Base-by-base conservation (phyloP, 2,888 invertebrate genomes). In the Diaprepes abbreviatus region DNA sequence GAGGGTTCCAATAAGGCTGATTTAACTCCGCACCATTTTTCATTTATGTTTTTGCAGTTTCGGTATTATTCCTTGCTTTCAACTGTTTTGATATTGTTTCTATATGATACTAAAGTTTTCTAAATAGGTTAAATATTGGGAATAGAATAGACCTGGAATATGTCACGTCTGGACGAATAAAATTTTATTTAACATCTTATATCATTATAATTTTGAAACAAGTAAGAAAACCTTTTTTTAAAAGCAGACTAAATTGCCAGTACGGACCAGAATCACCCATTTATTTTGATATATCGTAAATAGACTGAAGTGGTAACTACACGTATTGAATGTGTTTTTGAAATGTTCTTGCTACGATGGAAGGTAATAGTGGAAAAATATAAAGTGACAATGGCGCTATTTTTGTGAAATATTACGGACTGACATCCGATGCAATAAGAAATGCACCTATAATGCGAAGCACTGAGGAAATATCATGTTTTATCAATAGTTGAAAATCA, bases 381-480 rank as follows among this genome's bases (percentile, higher is more conserved):
- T 70, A 62, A 70, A 60, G 70, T 66, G 70, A 43, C 59, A 66
- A 70, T 66, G 70, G 38, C 24, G 70, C 66, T 59, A 70, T 70
- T 60, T 70, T 70, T 50, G 33, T 55, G 60, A 70, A 70, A 66
- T 70, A 70, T 70, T 35, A 57, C 52, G 54, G 59, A 58, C 19
- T 19, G 64, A 38, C 55, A 63, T 64, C 52, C 69, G 64, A 38
- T 63, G 35, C 58, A 69, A 63, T 48, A 48, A 63, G 40, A 35
- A 55, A 62, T 68, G 62, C 35, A 57, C 48, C 36, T 45, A 62
- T 28, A 62, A 62, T 35, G 57, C 55, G 62, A 35, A 45, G 43
- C 43, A 17, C 17, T 40, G 33, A 38, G 43, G 59, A 59, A 59
- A 59, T 31, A 21, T 59, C 6, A 40, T 21, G 16, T 4, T 38